These are phyloP conservation scores for Pagrus major DNA, from an alignment of 2,113 vertebrate genomes.

Conservation along the genomic window DNA sequence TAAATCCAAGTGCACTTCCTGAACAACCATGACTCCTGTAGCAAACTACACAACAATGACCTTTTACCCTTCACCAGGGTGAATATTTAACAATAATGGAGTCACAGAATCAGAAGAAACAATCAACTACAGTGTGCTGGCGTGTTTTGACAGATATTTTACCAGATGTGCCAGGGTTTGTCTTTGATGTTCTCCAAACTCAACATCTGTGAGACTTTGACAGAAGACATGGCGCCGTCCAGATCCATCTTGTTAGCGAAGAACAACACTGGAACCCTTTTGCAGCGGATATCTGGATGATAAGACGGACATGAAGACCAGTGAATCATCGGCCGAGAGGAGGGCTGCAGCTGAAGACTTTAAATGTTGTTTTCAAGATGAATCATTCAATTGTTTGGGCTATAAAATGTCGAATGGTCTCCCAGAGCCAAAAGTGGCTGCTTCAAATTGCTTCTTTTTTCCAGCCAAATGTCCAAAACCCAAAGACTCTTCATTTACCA, in stretches of 20 bases:
- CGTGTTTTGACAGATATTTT: constrained; percentile 57
- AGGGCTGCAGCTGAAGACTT: no score
- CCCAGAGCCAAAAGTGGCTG: no score
- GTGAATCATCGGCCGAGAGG: neutral
- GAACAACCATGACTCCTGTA: neutral
- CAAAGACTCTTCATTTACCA: no score
- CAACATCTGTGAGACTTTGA: constrained; percentile 94
- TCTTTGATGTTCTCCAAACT: constrained; percentile 97
- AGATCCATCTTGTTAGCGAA: constrained; percentile 99
- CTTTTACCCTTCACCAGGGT: neutral
- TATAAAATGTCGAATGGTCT: no score
- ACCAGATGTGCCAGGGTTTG: constrained; percentile 99
- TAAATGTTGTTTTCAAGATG: no score
- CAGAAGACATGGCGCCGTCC: constrained; percentile 92
- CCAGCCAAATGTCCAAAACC: no score
- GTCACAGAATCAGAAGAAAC: no score
- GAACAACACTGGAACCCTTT: constrained; percentile 94
- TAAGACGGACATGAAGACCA: constrained; percentile 1
- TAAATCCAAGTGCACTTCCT: constrained; percentile 7
- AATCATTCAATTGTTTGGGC: no score
- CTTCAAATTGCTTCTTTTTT: no score
- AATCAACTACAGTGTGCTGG: neutral
- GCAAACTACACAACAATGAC: neutral
- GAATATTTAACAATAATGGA: neutral
- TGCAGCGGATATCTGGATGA: constrained; percentile 90